Conservation (phyloP, 2,888 invertebrate genomes). For the Norana najaformis region DNA sequence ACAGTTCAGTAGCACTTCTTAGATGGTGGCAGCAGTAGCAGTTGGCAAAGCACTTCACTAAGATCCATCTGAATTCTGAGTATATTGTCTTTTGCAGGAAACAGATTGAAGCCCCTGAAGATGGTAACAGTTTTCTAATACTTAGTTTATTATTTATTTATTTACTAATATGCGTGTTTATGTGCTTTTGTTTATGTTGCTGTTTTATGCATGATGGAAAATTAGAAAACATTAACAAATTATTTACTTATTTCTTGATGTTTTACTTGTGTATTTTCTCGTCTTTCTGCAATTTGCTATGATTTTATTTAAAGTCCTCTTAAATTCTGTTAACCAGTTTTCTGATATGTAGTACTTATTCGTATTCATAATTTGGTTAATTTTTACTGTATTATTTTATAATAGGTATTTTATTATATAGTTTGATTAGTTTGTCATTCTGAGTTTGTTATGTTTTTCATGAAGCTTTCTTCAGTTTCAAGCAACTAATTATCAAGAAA, state of each 20-base stretch:
- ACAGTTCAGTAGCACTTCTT: too few species aligned
- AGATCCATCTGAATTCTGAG: not conserved
- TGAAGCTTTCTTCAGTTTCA: not conserved
- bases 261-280: not conserved
- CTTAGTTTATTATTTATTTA: not conserved
- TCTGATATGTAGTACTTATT: not conserved
- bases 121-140: not conserved
- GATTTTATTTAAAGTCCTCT: not conserved
- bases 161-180: not conserved
- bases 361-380: not conserved
- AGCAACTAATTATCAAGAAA: conserved; percentile 10
- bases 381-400: not conserved
- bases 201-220: not conserved
- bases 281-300: not conserved
- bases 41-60: too few species aligned
- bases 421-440: conserved; percentile 6
- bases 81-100: not conserved
- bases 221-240: not conserved
- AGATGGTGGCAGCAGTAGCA: too few species aligned
- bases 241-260: not conserved
- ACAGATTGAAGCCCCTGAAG: not conserved
- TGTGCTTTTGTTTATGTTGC: not conserved
- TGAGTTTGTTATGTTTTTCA: not conserved
- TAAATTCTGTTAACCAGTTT: not conserved
- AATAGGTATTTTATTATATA: not conserved